Base-by-base conservation (phyloP, 2,888 invertebrate species). In the Noctua janthe region DNA sequence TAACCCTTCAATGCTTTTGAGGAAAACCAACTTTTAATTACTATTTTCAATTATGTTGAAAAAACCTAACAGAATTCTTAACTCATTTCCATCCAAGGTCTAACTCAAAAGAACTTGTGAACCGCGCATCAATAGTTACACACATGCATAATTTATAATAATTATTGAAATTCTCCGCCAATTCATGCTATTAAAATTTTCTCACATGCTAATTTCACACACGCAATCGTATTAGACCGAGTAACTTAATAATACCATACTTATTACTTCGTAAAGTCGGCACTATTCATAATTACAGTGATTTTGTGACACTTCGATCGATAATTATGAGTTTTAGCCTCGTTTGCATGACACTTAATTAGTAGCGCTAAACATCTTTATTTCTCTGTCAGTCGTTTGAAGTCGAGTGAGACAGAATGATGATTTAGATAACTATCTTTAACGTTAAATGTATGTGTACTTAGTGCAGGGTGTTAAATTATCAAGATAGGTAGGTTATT, bases 191-290 rank as follows among this genome's bases (percentile, higher is more conserved):
- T 84, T 84, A 78, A 66, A 71, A 74, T 87, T 78, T 82, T 62
- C 84, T 56, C 87, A 84, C 84, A 64, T 78, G 87, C 54, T 83
- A 78, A 83, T 84, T 62, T 74, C 6, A 4, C 71, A 23, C 84
- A 84, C 87, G 84, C 87, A 64, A 87, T 59, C 43, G 47, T 73
- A 70, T 86, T 83, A 70, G 29, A 66, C 47, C 11, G 17, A 51
- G 71, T 47, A 11, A 56, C 11, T 15, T 43, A 70, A 73, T 82
- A 76, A 81, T 72, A 69, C 62, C n/a, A 70, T 59, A 71, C 47
- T 39, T 54, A 39, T 59, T 29, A 39, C 51, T 74, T 76, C 47
- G 51, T 15, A 5, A 39, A 73, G 70, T 81, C 47, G n/a, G 23
- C 70, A 54, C 29, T 81, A 47, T 29, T 35, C 2, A 29, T 74